Evolutionary conservation across 2,797 vertebrate species (phyloP), one percentile per base, ranked within the genome.

Genomic region (Clarias fuscus): DNA sequence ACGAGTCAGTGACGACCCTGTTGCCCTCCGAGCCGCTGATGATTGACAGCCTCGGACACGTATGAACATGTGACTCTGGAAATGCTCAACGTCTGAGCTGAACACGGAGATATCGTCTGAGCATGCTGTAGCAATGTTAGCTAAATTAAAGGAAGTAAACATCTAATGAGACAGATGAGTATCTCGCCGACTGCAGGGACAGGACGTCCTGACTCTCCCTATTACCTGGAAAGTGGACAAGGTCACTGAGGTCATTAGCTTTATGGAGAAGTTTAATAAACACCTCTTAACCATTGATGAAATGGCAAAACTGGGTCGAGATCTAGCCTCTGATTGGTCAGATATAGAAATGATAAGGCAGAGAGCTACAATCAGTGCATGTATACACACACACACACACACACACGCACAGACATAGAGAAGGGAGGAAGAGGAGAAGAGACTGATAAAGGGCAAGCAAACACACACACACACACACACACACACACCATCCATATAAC

Each of bases 401-500:
- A 64, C 70, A 75, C 83, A 48, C 43, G 8, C 48, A 48, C 48
- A 11, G 8, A 48, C 6, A 48, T 2, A 48, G 48, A 48, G 10
- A 6, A 11, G 48, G 11, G 48, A 68, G 65, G 14, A 15, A 2
- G 22, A 64, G 22, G 3, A 11, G 24, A 15, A 30, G 14, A 15
- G 3, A 27, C 64, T n/a, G 64, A 27, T 65, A 67, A 30, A 15
- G 27, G 48, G 8, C 48, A 48, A 48, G 10, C 48, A 48, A 48
- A 2, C 43, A 48, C 1, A 48, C 48, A 48, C 8, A 48, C 43
- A 43, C 43, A 43, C 40, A 43, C 43, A 43, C 10, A 68, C 68
- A 61, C 71, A 84, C 71, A 62, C 68, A 73, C 83, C 43, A 48
- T 10, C 43, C 8, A 84, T 61, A 84, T 85, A 84, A 65, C 59